Percentiles rank a stretch among this genome's conserved stretches.
Evolutionary conservation across 2,797 vertebrate genomes (phyloP).

Genomic region (Propithecus deckenii): DNA sequence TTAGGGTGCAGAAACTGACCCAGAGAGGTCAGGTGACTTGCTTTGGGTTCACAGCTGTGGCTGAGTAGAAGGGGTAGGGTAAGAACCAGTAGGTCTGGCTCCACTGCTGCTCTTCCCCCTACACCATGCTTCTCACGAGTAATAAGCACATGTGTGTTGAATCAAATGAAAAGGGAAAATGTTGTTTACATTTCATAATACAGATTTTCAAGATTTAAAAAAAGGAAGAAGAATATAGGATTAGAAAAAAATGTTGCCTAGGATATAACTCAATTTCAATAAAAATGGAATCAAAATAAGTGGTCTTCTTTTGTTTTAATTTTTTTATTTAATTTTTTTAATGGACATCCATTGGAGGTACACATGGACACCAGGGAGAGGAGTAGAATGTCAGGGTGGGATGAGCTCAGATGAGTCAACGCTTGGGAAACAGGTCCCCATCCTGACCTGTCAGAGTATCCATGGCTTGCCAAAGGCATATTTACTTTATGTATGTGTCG

Average conservation of each 20-base stretch:
- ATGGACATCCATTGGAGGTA: not conserved
- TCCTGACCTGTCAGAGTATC: not conserved
- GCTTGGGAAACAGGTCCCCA: not conserved
- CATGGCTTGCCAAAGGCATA: not conserved
- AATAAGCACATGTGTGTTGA: not conserved
- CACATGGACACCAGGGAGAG: not conserved
- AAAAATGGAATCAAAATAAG: constrained; percentile 30
- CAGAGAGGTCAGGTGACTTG: not conserved
- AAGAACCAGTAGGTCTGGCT: not conserved
- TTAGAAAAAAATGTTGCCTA: not conserved
- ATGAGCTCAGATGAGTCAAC: not conserved
- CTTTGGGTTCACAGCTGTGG: not conserved
- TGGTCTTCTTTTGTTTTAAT: not conserved
- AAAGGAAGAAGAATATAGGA: not conserved
- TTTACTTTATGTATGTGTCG: not conserved
- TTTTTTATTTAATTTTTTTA: not conserved
- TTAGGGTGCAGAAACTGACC: not conserved
- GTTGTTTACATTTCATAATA: not conserved
- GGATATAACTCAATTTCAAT: not conserved
- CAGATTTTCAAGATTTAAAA: constrained; percentile 5
- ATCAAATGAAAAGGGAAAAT: not conserved
- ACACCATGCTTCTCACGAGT: not conserved
- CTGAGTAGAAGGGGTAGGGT: not conserved
- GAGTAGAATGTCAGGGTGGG: not conserved
- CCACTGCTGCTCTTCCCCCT: not conserved